phyloP scores from a whole-genome alignment of 1,140 invertebrate genomes.

The Ostrea edulis region DNA sequence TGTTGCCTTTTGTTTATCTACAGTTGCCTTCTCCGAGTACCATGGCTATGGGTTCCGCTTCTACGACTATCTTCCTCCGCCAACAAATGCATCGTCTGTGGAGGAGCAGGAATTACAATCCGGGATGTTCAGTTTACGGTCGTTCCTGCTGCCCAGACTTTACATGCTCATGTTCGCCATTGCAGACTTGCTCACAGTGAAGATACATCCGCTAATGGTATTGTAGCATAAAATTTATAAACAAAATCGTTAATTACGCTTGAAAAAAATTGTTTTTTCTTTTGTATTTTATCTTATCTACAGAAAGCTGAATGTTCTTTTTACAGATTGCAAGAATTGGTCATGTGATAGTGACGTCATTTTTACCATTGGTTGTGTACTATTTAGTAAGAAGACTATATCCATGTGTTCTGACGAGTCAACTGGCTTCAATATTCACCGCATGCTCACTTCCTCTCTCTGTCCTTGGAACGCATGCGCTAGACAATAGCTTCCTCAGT shows the following conservation, averaged over 20 bases:
- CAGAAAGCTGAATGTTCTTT: neutral
- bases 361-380: constrained; percentile 65
- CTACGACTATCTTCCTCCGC: constrained; percentile 67
- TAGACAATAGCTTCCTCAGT: constrained; percentile 72
- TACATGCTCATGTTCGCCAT: constrained; percentile 58
- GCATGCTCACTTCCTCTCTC: constrained; percentile 67
- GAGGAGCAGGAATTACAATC: constrained; percentile 56
- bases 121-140: constrained; percentile 67
- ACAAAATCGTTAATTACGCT: too few relatives aligned
- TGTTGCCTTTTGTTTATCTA: constrained; percentile 27
- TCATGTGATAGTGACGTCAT: constrained; percentile 66
- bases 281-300: neutral
- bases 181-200: constrained; percentile 25
- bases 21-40: constrained; percentile 70
- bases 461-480: constrained; percentile 72
- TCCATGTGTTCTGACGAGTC: constrained; percentile 53
- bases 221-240: neutral
- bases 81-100: constrained; percentile 35
- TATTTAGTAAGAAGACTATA: constrained; percentile 56
- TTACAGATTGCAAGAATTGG: constrained; percentile 62
- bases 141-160: constrained; percentile 65
- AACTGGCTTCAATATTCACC: constrained; percentile 60
- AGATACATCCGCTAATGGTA: neutral
- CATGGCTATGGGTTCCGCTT: constrained; percentile 71
- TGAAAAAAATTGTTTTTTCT: neutral